phyloP scores from a whole-genome alignment of 2,113 vertebrate species.

The Connochaetes taurinus region DNA sequence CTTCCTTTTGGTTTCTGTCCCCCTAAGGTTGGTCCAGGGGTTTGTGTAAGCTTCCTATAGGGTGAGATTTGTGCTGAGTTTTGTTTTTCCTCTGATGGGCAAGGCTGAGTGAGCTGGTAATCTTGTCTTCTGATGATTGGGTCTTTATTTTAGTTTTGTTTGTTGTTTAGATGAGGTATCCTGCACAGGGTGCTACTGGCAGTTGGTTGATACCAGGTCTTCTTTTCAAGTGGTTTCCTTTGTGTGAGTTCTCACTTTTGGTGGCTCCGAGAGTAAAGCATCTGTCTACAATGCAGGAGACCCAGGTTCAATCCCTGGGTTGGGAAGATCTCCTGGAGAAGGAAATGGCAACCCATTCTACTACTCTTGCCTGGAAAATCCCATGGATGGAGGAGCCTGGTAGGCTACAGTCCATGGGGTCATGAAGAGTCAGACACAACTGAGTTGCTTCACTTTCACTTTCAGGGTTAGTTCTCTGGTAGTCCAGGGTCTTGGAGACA shows the following conservation, averaged over 20 bases:
- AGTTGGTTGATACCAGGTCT: not conserved
- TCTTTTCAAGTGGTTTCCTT: not conserved
- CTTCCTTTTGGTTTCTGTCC: no score
- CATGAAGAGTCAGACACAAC: fast-evolving
- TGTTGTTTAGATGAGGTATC: not conserved
- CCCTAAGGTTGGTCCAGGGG: no score
- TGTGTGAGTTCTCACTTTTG: not conserved
- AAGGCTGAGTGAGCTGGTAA: not conserved
- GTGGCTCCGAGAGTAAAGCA: not conserved
- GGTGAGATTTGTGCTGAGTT: no score
- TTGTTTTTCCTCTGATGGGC: no score
- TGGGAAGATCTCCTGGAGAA: not conserved
- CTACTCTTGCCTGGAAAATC: no score
- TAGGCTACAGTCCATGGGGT: no score
- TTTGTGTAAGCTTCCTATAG: no score
- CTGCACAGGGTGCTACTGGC: not conserved
- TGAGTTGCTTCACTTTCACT: no score
- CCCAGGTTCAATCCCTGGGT: not conserved
- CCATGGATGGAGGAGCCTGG: no score
- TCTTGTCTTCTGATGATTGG: not conserved
- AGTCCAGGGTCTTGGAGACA: no score
- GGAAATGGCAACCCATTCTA: no score
- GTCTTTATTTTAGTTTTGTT: not conserved
- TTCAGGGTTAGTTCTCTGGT: no score
- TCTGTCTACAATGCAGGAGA: not conserved